Percentiles rank a stretch among this genome's conserved stretches.
Conservation (phyloP, 2,113 vertebrate species). For the Muscicapa adusta region DNA sequence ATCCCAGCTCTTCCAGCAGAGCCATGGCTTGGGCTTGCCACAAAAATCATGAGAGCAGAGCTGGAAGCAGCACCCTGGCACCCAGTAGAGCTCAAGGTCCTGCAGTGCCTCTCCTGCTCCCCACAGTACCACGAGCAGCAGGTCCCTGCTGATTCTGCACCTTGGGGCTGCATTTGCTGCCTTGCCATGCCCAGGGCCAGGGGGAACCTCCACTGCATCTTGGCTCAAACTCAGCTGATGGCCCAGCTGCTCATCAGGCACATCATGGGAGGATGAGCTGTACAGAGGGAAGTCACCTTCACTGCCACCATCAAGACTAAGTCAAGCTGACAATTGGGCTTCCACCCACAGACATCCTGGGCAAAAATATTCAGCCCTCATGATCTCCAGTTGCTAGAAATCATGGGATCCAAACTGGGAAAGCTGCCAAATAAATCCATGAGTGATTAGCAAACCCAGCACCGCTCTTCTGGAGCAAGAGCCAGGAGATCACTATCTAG, state of each 20-base stretch:
- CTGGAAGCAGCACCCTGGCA: background rate
- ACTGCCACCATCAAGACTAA: background rate
- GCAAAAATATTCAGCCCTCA: background rate
- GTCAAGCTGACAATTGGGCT: background rate
- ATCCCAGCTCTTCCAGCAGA: background rate
- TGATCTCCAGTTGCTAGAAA: background rate
- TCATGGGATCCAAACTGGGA: background rate
- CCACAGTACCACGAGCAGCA: background rate
- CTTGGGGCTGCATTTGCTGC: background rate
- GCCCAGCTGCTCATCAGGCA: background rate
- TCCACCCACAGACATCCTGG: background rate
- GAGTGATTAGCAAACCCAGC: background rate
- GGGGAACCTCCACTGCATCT: background rate
- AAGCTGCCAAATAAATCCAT: background rate
- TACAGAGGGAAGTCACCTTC: background rate
- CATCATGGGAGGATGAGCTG: background rate
- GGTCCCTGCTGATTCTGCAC: background rate
- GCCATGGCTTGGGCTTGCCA: background rate
- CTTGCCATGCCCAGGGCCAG: background rate
- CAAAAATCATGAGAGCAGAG: background rate
- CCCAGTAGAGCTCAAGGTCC: background rate
- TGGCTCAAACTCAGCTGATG: background rate
- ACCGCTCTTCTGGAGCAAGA: background rate
- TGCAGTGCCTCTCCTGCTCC: background rate
- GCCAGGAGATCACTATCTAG: constrained; percentile 24